These are phyloP conservation scores for Megalopta genalis DNA, from an alignment of 1,140 invertebrate genomes.

Conservation along the genomic window DNA sequence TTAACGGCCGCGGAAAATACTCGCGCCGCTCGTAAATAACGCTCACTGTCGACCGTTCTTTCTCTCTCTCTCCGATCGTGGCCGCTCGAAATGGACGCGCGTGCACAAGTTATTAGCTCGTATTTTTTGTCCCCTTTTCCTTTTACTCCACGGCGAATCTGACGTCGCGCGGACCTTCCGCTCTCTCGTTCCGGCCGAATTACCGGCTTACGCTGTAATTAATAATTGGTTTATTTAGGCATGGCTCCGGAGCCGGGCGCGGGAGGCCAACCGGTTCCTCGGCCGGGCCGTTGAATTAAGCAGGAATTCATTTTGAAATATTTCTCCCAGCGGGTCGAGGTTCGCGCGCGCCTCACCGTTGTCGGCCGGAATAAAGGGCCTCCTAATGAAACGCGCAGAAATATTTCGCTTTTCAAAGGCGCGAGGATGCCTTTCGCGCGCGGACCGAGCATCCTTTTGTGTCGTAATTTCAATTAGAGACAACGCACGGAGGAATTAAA, in stretches of 20 bases:
- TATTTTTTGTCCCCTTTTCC: too few species aligned
- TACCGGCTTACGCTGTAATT: constrained; percentile 53
- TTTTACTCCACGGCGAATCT: not conserved
- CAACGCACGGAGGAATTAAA: not conserved
- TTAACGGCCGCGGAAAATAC: constrained; percentile 6
- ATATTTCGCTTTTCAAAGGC: constrained; percentile 9
- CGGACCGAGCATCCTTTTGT: constrained; percentile 7
- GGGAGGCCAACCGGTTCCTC: constrained; percentile 32
- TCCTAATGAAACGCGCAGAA: constrained; percentile 32
- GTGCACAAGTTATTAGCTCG: not conserved
- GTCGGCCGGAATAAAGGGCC: not conserved
- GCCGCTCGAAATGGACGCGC: not conserved
- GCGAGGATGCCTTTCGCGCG: not conserved
- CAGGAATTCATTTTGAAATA: constrained; percentile 67
- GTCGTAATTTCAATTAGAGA: constrained; percentile 29
- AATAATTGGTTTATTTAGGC: constrained; percentile 65
- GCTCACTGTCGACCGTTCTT: not conserved
- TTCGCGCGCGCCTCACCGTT: not conserved
- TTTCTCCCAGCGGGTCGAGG: constrained; percentile 42
- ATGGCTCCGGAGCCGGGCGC: not conserved
- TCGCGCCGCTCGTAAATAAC: constrained; percentile 8
- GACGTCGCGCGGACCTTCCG: constrained; percentile 13
- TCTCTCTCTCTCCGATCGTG: not conserved
- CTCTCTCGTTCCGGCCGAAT: not conserved
- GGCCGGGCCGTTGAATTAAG: constrained; percentile 55